phyloP scores from a whole-genome alignment of 2,797 vertebrate species.

The Peromyscus nudipes region DNA sequence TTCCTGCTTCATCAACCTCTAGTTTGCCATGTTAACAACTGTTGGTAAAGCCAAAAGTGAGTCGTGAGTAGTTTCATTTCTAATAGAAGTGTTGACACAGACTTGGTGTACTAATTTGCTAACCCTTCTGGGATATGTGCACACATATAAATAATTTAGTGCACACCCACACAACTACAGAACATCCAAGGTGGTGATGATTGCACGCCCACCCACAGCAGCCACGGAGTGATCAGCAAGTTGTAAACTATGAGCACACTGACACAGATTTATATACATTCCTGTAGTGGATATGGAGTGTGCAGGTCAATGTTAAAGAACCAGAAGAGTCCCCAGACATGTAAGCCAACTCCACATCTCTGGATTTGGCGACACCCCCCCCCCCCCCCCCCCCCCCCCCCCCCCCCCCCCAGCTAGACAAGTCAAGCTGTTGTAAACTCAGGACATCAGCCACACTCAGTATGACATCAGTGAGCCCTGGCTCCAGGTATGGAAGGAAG shows the following conservation, averaged over 20 bases:
- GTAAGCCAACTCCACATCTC: not conserved
- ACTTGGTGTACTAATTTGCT: slow-evolving; percentile 76
- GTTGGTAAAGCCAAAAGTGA: slow-evolving; percentile 75
- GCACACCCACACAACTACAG: slow-evolving; percentile 22
- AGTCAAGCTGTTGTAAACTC: not conserved
- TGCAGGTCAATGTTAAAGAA: not conserved
- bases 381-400: no score
- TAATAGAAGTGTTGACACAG: slow-evolving; percentile 77
- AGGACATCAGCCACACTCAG: not conserved
- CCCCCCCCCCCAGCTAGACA: not conserved
- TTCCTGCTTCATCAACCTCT: slow-evolving; percentile 71
- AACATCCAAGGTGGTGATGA: slow-evolving; percentile 20
- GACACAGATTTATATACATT: not conserved
- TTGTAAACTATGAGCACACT: not conserved
- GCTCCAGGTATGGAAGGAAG: not conserved
- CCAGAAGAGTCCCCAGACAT: not conserved
- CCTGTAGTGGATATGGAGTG: not conserved
- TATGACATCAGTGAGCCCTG: not conserved
- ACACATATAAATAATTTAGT: slow-evolving; percentile 38
- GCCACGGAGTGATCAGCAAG: slow-evolving; percentile 22
- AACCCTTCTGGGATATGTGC: slow-evolving; percentile 62
- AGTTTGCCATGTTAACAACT: slow-evolving; percentile 66
- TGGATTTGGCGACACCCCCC: not conserved
- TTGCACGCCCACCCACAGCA: not conserved
- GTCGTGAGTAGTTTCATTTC: slow-evolving; percentile 72